Evolutionary conservation across 2,113 vertebrate species (phyloP).

Genomic region (Diglossa brunneiventris): DNA sequence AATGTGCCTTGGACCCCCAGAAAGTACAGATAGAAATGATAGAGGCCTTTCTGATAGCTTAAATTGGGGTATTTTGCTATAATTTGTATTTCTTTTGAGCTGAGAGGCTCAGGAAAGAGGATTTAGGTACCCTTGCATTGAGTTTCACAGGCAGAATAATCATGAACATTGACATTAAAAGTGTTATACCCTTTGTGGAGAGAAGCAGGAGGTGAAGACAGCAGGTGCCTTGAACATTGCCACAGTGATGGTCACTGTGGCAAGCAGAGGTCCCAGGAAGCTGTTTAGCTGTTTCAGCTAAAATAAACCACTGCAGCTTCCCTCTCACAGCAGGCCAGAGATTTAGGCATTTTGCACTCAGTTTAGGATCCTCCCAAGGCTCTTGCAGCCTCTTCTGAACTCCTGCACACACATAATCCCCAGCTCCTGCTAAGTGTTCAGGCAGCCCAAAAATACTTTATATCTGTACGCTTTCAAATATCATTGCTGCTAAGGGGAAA

Average conservation of each 20-base stretch:
- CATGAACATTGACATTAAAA: neutral
- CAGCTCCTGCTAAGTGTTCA: neutral
- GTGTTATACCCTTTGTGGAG: neutral
- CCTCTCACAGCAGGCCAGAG: neutral
- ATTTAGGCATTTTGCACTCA: neutral
- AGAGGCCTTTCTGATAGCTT: neutral
- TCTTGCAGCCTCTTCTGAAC: neutral
- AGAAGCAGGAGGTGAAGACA: neutral
- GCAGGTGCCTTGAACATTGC: neutral
- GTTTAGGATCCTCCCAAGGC: neutral
- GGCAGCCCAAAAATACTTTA: neutral
- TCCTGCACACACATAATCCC: neutral
- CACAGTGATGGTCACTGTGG: accelerated
- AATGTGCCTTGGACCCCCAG: neutral
- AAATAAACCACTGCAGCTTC: neutral
- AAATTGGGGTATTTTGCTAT: neutral
- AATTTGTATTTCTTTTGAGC: neutral
- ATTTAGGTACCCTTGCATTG: neutral
- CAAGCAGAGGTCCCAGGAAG: neutral
- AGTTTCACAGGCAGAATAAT: neutral
- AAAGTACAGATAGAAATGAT: neutral
- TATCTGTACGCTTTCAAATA: neutral
- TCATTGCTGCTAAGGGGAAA: neutral
- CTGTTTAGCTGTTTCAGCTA: neutral
- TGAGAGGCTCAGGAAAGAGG: neutral